Evolutionary conservation across 2,797 vertebrate species (phyloP).

Genomic region (Cossypha heuglini): DNA sequence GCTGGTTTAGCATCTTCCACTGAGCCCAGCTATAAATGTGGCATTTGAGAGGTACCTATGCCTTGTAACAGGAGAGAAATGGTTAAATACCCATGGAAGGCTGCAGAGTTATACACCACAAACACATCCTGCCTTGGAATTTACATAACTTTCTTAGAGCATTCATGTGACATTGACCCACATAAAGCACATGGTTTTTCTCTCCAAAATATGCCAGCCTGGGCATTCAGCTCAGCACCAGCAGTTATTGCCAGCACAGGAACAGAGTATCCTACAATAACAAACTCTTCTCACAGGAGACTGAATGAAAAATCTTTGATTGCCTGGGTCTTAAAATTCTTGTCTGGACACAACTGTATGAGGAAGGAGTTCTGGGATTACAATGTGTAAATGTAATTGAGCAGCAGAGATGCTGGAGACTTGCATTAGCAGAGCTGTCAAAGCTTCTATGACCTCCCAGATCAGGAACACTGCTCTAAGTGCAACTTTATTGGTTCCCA

Average conservation of each 20-base stretch:
- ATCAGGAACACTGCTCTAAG: background rate
- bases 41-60: background rate
- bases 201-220: background rate
- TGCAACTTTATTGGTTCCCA: background rate
- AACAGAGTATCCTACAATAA: background rate
- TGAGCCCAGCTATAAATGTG: background rate
- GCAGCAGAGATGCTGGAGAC: background rate
- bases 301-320: background rate
- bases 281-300: background rate
- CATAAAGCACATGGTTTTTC: slow-evolving; percentile 8
- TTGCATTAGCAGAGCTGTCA: background rate
- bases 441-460: background rate
- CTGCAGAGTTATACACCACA: background rate
- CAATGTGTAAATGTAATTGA: background rate
- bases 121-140: background rate
- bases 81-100: background rate
- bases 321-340: background rate
- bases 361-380: background rate
- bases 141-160: slow-evolving; percentile 16
- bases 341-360: background rate
- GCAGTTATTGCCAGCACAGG: background rate
- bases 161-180: slow-evolving; percentile 41
- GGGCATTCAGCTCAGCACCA: background rate
- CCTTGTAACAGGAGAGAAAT: background rate
- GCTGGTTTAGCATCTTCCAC: background rate